Percentiles rank a stretch among this genome's conserved stretches.
phyloP scores from a whole-genome alignment of 64 coral and sea anemone genomes.

The Anthopleura sola region DNA sequence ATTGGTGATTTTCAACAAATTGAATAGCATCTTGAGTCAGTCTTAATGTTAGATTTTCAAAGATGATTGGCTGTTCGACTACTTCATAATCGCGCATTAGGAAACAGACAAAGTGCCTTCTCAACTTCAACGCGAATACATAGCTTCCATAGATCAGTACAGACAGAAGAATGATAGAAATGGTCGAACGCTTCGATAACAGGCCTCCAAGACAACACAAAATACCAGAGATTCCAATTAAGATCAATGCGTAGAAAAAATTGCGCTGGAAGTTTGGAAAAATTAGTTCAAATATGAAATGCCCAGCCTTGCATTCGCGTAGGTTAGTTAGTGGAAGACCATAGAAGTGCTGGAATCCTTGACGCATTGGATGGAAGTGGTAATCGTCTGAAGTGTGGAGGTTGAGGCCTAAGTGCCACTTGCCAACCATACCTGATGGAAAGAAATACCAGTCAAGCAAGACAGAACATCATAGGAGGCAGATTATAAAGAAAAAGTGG shows the following conservation, averaged over 20 bases:
- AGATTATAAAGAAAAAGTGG: too few relatives aligned
- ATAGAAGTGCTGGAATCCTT: conserved; percentile 62
- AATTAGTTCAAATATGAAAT: conserved; percentile 13
- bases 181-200: background rate
- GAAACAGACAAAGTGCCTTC: conserved; percentile 20
- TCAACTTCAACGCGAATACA: background rate
- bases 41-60: conserved; percentile 55
- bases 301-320: conserved; percentile 20
- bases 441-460: background rate
- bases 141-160: background rate
- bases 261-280: background rate
- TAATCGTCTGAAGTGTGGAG: conserved; percentile 17
- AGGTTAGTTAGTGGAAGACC: conserved; percentile 55
- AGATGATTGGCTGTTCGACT: conserved; percentile 51
- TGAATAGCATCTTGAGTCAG: conserved; percentile 48
- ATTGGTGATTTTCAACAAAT: conserved; percentile 28
- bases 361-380: conserved; percentile 44
- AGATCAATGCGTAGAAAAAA: background rate
- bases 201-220: conserved; percentile 10
- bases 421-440: conserved; percentile 45
- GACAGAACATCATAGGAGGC: background rate
- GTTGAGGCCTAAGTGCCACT: conserved; percentile 70
- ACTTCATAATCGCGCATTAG: conserved; percentile 52
- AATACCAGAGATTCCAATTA: background rate
- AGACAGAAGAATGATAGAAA: background rate